phyloP scores from a whole-genome alignment of 2,888 invertebrate species.

The Stenotaenia linearis region DNA sequence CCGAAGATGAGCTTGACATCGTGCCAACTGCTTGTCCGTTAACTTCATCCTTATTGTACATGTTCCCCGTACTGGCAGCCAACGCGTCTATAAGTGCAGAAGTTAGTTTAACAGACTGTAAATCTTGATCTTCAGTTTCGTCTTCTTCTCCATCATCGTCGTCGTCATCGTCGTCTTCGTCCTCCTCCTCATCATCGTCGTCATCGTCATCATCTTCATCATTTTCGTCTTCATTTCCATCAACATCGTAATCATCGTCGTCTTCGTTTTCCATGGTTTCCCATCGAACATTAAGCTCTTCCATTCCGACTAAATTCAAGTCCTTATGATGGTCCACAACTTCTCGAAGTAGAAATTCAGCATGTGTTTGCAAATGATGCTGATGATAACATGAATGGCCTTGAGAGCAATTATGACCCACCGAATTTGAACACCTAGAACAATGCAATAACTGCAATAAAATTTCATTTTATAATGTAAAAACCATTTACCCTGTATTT shows the following conservation, averaged over 20 bases:
- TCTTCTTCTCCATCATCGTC: neutral
- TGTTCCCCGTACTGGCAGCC: constrained; percentile 38
- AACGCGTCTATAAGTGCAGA: neutral
- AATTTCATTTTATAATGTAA: too few species aligned
- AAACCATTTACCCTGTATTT: constrained; percentile 1
- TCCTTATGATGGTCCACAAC: neutral
- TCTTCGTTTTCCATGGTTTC: constrained; percentile 14
- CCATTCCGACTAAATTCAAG: neutral
- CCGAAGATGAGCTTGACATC: neutral
- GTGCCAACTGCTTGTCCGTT: neutral
- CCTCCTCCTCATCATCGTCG: constrained; percentile 8
- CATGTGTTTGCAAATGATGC: neutral
- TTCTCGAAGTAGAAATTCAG: neutral
- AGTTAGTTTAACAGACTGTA: neutral
- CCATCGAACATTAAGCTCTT: neutral
- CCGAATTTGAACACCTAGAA: neutral
- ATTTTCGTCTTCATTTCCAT: neutral
- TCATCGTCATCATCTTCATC: constrained; percentile 35
- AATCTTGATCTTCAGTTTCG: neutral
- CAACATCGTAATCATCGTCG: constrained; percentile 32
- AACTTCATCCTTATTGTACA: constrained; percentile 42
- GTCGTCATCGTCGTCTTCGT: constrained; percentile 30
- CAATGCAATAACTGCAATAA: too few species aligned
- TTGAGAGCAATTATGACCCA: neutral
- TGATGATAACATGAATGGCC: constrained; percentile 10